Conservation (phyloP, 1,140 invertebrate genomes). For the Lordiphosa stackelbergi region DNA sequence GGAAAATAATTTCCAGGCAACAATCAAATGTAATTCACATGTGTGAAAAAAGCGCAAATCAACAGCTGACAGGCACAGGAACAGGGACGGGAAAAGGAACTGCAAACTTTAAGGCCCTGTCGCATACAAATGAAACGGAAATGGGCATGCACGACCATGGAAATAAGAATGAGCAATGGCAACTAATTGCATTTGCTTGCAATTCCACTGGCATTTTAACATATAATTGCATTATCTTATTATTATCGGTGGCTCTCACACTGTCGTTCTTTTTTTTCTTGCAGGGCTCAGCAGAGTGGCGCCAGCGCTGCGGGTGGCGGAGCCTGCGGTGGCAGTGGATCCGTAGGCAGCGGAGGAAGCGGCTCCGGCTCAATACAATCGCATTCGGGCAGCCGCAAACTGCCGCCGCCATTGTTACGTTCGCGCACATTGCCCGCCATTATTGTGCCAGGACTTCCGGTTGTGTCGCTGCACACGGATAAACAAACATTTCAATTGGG, state of each 20-base stretch:
- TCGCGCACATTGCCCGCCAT: constrained; percentile 92
- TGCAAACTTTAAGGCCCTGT: background rate
- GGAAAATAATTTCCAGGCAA: constrained; percentile 57
- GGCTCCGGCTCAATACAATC: constrained; percentile 63
- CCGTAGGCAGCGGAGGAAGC: constrained; percentile 78
- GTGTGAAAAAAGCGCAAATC: constrained; percentile 43
- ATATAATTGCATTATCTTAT: constrained; percentile 69
- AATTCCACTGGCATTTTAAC: constrained; percentile 38
- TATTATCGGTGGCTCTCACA: constrained; percentile 41
- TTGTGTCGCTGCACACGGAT: constrained; percentile 89
- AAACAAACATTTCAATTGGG: constrained; percentile 78
- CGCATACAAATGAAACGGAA: constrained; percentile 59
- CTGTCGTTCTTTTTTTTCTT: constrained; percentile 41
- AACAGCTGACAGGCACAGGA: constrained; percentile 46
- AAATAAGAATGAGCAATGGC: constrained; percentile 1
- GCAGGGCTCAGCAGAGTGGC: constrained; percentile 76
- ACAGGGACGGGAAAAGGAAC: background rate
- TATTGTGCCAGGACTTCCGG: constrained; percentile 90
- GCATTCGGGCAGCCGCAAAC: constrained; percentile 71
- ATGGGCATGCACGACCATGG: constrained; percentile 33
- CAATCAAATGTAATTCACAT: constrained; percentile 67
- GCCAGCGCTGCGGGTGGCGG: constrained; percentile 80
- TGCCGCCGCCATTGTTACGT: constrained; percentile 86
- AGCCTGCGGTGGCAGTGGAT: constrained; percentile 63
- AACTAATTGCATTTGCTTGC: constrained; percentile 62